Conservation (phyloP, 2,888 invertebrate species). For the Incurvaria masculella region DNA sequence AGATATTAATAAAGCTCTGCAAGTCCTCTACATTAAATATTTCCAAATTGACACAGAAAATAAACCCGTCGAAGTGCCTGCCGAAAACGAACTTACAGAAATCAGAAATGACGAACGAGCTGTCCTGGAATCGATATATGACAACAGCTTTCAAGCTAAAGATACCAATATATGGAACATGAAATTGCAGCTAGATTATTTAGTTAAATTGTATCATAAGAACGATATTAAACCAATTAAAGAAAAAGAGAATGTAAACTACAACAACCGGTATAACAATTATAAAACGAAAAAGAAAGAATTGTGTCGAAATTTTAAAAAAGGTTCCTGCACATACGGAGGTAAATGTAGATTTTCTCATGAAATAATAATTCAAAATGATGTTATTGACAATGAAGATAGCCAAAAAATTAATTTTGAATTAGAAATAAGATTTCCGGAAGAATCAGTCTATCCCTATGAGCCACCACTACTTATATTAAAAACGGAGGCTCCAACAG, state of each 20-base stretch:
- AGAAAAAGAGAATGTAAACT: slow-evolving; percentile 36
- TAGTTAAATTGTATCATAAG: slow-evolving; percentile 54
- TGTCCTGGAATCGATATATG: slow-evolving; percentile 76
- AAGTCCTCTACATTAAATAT: slow-evolving; percentile 70
- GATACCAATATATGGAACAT: slow-evolving; percentile 72
- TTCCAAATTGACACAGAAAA: slow-evolving; percentile 47
- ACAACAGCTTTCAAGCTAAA: slow-evolving; percentile 63
- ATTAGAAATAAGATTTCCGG: slow-evolving; percentile 73
- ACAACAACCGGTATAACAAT: slow-evolving; percentile 28
- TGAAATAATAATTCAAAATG: slow-evolving; percentile 41
- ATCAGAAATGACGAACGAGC: slow-evolving; percentile 69
- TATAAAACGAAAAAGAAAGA: slow-evolving; percentile 52
- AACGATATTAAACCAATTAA: slow-evolving; percentile 40
- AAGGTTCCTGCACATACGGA: slow-evolving; percentile 70
- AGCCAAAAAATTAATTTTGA: slow-evolving; percentile 53
- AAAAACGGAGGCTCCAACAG: slow-evolving; percentile 56
- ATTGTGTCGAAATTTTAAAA: slow-evolving; percentile 61
- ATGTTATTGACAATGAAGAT: slow-evolving; percentile 22
- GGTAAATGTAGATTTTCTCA: slow-evolving; percentile 73
- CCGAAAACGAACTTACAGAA: slow-evolving; percentile 56
- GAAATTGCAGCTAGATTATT: slow-evolving; percentile 63
- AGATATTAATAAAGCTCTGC: slow-evolving; percentile 68
- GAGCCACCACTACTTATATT: slow-evolving; percentile 71
- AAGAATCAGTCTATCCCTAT: slow-evolving; percentile 67
- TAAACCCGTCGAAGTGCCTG: slow-evolving; percentile 38